Evolutionary conservation across 2,797 vertebrate species (phyloP).

Genomic region (Luscinia luscinia): DNA sequence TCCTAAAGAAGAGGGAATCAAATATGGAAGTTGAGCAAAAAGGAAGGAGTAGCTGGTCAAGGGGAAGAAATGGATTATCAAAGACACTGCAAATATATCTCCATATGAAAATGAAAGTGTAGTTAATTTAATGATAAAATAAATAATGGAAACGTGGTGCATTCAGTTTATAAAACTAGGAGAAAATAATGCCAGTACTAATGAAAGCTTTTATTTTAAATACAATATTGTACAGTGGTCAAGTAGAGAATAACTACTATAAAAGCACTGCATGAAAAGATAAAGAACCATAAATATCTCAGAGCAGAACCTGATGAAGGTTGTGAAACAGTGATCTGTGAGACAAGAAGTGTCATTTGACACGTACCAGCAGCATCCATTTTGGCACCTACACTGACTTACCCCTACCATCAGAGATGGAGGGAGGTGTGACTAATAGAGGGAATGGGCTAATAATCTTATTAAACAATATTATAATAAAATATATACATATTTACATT

Average conservation of each 20-base stretch:
- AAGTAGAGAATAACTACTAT: not conserved
- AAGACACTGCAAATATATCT: not conserved
- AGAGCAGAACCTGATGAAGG: not conserved
- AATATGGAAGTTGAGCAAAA: not conserved
- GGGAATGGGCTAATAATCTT: not conserved
- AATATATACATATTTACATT: not conserved
- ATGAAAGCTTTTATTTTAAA: not conserved
- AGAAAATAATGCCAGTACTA: not conserved
- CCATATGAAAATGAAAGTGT: not conserved
- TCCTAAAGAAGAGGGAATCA: not conserved
- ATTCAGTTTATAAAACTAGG: not conserved
- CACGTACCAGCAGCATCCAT: not conserved
- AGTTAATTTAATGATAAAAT: not conserved
- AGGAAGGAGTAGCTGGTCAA: not conserved
- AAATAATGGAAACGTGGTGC: not conserved
- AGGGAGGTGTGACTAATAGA: not conserved
- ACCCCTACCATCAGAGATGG: not conserved
- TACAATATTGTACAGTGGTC: fast-evolving
- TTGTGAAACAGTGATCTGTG: not conserved
- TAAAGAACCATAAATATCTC: not conserved
- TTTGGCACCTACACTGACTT: not conserved
- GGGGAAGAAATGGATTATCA: not conserved
- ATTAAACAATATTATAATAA: not conserved
- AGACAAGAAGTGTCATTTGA: not conserved
- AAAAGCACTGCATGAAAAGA: not conserved